Evolutionary conservation across 2,113 vertebrate genomes (phyloP).

Genomic region (Salminus brasiliensis): DNA sequence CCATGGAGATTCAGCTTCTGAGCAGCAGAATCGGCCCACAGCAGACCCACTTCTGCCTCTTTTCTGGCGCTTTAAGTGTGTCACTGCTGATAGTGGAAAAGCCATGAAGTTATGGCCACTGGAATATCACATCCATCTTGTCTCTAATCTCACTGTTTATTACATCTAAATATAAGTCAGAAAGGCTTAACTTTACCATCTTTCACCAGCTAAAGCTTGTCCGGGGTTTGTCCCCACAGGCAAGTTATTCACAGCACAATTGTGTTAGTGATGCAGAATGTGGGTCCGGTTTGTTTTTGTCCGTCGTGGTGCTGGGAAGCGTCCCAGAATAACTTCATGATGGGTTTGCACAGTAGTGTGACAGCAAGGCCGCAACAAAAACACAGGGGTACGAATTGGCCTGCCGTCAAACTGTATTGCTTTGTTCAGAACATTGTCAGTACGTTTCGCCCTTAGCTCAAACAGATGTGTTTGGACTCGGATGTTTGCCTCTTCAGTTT

Average conservation of each 20-base stretch:
- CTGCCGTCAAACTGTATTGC: not conserved
- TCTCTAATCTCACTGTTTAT: not conserved
- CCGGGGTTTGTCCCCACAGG: not conserved
- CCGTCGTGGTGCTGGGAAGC: conserved; percentile 7
- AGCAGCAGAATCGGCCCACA: not conserved
- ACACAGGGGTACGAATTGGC: not conserved
- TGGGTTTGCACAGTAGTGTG: conserved; percentile 1
- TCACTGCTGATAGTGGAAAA: not conserved
- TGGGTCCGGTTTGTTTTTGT: conserved; percentile 16
- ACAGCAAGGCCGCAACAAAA: conserved; percentile 6
- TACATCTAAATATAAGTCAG: not conserved
- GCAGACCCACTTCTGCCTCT: not conserved
- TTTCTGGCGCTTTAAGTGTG: not conserved
- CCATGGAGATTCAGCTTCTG: not conserved
- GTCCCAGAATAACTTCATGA: conserved; percentile 36
- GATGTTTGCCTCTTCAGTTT: too few relatives aligned
- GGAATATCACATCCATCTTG: not conserved
- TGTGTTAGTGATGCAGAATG: conserved; percentile 16
- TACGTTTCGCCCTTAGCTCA: too few relatives aligned
- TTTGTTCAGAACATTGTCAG: not conserved
- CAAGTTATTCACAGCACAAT: not conserved
- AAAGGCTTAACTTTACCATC: not conserved
- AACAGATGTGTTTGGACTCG: too few relatives aligned
- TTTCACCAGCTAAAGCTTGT: not conserved
- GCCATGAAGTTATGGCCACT: not conserved